phyloP scores from a whole-genome alignment of 1,140 invertebrate genomes.

The Anagrus nilaparvatae region DNA sequence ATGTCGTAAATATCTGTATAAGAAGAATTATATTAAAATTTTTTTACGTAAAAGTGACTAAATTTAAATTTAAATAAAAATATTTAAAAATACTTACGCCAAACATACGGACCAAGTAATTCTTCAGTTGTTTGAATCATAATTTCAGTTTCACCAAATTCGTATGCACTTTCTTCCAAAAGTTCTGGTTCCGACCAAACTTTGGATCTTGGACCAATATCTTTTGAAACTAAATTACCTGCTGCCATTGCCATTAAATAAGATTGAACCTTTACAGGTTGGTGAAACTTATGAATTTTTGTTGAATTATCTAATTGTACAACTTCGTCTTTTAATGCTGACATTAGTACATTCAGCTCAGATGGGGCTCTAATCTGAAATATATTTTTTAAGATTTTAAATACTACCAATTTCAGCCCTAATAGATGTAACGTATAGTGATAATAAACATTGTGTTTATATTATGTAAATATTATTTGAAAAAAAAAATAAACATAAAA shows the following conservation, averaged over 20 bases:
- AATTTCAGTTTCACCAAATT: slow-evolving; percentile 80
- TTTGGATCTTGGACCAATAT: slow-evolving; percentile 64
- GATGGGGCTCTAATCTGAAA: slow-evolving; percentile 58
- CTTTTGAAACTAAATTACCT: slow-evolving; percentile 66
- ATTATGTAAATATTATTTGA: no score
- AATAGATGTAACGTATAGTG: no score
- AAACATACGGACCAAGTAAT: slow-evolving; percentile 72
- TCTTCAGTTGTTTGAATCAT: slow-evolving; percentile 76
- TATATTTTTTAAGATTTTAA: neutral
- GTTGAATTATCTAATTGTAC: slow-evolving; percentile 25
- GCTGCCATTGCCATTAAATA: slow-evolving; percentile 81
- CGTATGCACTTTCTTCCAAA: slow-evolving; percentile 73
- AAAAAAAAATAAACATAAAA: no score
- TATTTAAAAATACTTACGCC: slow-evolving; percentile 43
- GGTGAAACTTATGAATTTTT: slow-evolving; percentile 55
- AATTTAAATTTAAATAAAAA: no score
- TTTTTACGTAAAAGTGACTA: no score
- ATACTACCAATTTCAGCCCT: neutral
- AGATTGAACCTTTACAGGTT: slow-evolving; percentile 65
- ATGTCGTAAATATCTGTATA: slow-evolving; percentile 64
- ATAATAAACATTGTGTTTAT: no score
- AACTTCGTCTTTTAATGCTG: slow-evolving; percentile 56
- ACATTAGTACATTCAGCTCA: slow-evolving; percentile 80
- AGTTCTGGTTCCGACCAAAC: slow-evolving; percentile 87
- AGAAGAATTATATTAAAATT: no score